Conservation (phyloP, 2,113 vertebrate species). For the Myotis brandtii region DNA sequence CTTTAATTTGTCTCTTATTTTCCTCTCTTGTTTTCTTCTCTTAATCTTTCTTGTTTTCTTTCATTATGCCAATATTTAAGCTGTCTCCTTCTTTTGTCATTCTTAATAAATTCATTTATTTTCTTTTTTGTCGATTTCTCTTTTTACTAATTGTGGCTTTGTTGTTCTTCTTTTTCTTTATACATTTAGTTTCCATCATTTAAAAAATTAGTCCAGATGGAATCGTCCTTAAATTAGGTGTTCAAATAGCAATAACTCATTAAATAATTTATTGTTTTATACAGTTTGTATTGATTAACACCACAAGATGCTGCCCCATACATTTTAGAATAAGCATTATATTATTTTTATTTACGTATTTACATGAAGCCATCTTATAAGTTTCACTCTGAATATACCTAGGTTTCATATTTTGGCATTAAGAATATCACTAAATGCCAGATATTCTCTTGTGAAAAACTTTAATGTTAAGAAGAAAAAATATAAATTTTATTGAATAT, state of each 20-base stretch:
- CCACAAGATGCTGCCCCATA: neutral
- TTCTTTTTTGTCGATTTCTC: neutral
- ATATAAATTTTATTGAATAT: constrained; percentile 31
- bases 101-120: neutral
- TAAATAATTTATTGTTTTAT: neutral
- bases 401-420: constrained; percentile 16
- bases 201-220: neutral
- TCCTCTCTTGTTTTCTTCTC: neutral
- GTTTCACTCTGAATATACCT: neutral
- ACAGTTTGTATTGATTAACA: neutral
- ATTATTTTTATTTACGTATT: neutral
- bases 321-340: neutral
- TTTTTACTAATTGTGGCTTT: neutral
- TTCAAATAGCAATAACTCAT: neutral
- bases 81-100: neutral
- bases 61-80: constrained; percentile 10
- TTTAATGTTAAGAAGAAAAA: neutral
- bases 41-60: neutral
- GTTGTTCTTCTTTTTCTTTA: neutral
- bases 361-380: neutral
- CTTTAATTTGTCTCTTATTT: neutral
- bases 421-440: constrained; percentile 42
- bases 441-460: neutral
- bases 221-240: neutral
- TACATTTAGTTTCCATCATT: neutral